Conservation (phyloP, 2,113 vertebrate genomes). For the Microtus ochrogaster region DNA sequence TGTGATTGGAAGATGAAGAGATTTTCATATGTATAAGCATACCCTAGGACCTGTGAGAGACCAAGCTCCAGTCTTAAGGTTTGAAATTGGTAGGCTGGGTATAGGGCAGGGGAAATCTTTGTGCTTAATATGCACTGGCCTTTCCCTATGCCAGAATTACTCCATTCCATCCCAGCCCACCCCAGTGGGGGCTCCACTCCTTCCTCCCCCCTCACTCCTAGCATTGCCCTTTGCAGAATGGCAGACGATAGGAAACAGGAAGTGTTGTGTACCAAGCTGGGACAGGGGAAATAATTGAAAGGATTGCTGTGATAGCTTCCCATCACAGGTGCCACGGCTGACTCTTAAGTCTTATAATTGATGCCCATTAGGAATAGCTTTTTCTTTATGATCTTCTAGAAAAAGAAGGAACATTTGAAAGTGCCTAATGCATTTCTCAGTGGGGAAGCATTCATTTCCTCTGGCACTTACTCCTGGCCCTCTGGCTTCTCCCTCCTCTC, state of each 20-base stretch:
- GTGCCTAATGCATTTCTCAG: slow-evolving; percentile 65
- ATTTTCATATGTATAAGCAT: fast-evolving
- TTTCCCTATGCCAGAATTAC: background rate
- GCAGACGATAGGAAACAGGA: background rate
- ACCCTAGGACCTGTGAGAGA: background rate
- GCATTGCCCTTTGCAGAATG: background rate
- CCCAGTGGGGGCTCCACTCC: fast-evolving
- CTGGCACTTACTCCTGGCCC: slow-evolving; percentile 34
- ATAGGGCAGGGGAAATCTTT: background rate
- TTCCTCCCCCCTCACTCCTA: background rate
- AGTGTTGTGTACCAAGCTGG: background rate
- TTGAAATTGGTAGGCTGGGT: background rate
- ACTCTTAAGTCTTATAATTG: slow-evolving; percentile 61
- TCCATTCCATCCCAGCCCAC: background rate
- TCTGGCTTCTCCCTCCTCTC: slow-evolving; percentile 50
- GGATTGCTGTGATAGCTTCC: background rate
- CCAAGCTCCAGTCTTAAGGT: background rate
- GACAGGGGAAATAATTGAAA: background rate
- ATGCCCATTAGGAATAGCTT: slow-evolving; percentile 61
- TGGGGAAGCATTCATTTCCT: slow-evolving; percentile 47
- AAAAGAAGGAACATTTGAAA: slow-evolving; percentile 30
- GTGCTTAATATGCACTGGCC: fast-evolving
- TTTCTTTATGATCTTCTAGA: slow-evolving; percentile 60
- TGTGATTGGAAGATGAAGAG: no score
- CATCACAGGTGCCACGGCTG: slow-evolving; percentile 33